phyloP scores from a whole-genome alignment of 2,113 vertebrate species.

The Labeo rohita region DNA sequence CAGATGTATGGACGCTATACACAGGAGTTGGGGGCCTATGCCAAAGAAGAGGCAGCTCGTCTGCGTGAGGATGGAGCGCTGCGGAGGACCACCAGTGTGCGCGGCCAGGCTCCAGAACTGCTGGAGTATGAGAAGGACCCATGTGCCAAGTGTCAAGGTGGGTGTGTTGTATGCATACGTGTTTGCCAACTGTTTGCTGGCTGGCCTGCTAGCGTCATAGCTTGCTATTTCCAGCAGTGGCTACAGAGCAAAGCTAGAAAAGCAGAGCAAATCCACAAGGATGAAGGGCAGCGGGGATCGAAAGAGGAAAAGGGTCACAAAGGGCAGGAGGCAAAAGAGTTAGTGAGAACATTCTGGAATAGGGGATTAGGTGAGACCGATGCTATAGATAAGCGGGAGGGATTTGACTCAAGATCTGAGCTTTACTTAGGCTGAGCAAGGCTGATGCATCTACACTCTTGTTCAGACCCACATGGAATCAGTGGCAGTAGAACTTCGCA shows the following conservation, averaged over 20 bases:
- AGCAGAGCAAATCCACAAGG: neutral
- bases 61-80: conserved; percentile 83
- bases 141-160: conserved; percentile 86
- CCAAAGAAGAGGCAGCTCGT: conserved; percentile 94
- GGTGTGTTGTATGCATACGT: conserved; percentile 62
- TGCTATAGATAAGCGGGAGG: conserved; percentile 8
- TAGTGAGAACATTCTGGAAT: neutral
- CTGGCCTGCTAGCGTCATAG: neutral
- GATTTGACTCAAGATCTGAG: conserved; percentile 5
- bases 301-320: neutral
- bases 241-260: conserved; percentile 13
- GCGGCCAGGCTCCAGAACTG: conserved; percentile 78
- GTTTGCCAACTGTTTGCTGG: neutral
- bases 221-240: conserved; percentile 9
- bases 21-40: conserved; percentile 93
- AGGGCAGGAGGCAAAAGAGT: conserved; percentile 14
- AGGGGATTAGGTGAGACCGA: conserved; percentile 25
- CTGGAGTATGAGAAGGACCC: conserved; percentile 88
- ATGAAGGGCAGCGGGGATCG: neutral
- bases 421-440: neutral
- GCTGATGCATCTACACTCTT: conserved; percentile 3
- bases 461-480: neutral
- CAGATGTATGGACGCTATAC: conserved; percentile 99
- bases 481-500: neutral
- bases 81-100: conserved; percentile 73